phyloP scores from a whole-genome alignment of 2,113 vertebrate genomes.

The Marmota flaviventris region DNA sequence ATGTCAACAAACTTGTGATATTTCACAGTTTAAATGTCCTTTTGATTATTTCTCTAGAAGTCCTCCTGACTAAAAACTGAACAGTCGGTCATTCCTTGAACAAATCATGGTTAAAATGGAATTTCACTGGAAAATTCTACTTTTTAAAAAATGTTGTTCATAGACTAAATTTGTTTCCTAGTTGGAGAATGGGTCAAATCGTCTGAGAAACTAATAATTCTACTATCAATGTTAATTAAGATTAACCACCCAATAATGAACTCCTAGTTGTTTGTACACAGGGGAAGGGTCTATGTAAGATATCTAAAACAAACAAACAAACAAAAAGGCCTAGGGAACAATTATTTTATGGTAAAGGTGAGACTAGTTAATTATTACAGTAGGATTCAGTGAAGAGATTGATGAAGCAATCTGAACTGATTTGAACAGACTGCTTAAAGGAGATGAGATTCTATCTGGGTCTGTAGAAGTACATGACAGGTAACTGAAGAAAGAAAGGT shows the following conservation, averaged over 20 bases:
- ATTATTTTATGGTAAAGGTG: not conserved
- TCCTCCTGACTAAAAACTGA: conserved; percentile 9
- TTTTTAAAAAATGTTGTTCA: not conserved
- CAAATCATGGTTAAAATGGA: conserved; percentile 6
- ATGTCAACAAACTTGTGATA: not conserved
- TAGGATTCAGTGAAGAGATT: not conserved
- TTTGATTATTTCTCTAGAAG: conserved; percentile 49
- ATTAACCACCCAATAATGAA: not conserved
- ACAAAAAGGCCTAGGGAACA: not conserved
- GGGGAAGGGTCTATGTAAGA: not conserved
- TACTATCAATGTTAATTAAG: conserved; percentile 8
- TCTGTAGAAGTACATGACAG: not conserved
- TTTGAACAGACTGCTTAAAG: not conserved
- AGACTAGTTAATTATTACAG: not conserved
- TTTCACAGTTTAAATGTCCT: not conserved
- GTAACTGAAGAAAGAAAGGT: not conserved
- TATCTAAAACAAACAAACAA: not conserved
- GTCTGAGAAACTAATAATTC: not conserved
- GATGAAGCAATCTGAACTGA: not conserved
- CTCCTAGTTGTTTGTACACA: not conserved
- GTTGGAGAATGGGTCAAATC: not conserved
- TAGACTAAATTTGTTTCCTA: not conserved
- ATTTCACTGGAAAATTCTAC: conserved; percentile 53
- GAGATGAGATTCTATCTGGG: not conserved
- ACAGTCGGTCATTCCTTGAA: not conserved